Evolutionary conservation across 2,113 vertebrate genomes (phyloP).

Genomic region (Eptesicus fuscus): DNA sequence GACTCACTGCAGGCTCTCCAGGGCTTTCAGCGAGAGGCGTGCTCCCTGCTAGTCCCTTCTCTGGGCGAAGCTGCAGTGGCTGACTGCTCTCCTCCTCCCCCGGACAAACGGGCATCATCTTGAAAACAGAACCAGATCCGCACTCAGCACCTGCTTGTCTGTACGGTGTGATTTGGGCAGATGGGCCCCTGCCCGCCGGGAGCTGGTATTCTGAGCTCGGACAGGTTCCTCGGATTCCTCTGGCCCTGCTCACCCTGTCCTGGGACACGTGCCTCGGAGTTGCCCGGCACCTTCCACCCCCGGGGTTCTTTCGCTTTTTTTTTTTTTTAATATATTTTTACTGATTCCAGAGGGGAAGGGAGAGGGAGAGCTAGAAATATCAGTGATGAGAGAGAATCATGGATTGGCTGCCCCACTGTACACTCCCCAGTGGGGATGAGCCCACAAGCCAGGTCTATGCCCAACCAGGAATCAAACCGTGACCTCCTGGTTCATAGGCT

Average conservation of each 20-base stretch:
- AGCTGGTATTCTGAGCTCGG: neutral
- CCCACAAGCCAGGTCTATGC: too few relatives aligned
- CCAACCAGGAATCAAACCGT: too few relatives aligned
- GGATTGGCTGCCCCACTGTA: too few relatives aligned
- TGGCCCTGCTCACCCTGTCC: neutral
- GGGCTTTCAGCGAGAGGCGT: accelerated
- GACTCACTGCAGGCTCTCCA: too few relatives aligned
- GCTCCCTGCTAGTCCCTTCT: neutral
- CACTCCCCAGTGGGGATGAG: too few relatives aligned
- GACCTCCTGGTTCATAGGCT: too few relatives aligned
- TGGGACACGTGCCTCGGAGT: neutral
- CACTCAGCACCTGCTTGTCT: neutral
- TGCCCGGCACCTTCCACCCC: neutral
- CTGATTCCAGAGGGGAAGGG: too few relatives aligned
- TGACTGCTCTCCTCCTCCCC: neutral
- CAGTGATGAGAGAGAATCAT: too few relatives aligned
- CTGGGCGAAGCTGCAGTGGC: neutral
- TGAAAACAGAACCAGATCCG: neutral
- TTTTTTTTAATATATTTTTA: too few relatives aligned
- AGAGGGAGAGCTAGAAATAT: too few relatives aligned
- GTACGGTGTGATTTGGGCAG: neutral
- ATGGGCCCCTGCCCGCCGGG: neutral
- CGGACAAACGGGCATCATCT: neutral
- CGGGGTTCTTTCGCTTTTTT: neutral
- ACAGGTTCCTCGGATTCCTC: neutral